Base-by-base conservation (phyloP, 2,888 invertebrate genomes). In the Acrobasis suavella region DNA sequence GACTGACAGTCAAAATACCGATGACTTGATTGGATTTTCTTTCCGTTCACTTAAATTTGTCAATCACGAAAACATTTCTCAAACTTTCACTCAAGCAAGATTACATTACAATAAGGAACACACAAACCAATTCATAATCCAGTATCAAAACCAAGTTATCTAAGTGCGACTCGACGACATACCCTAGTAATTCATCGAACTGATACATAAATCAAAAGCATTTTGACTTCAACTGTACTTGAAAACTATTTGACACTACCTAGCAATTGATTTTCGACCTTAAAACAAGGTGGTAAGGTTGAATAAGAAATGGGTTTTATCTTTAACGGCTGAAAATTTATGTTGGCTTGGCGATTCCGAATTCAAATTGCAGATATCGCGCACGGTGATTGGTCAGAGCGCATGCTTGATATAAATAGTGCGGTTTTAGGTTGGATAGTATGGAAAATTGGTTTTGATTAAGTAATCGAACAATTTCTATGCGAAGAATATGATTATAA, bases 351-450 rank as follows among this genome's bases (percentile, higher is more conserved):
- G 80, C 82, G 76, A 83, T 87, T 87, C 84, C 83, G 82, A 90
- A 89, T 89, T 89, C 89, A 88, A 89, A 90, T 88, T 86, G 89
- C 84, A 81, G 82, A 82, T 87, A 89, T 89, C 86, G 75, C 70
- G 81, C 78, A 79, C 84, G 82, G 87, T 86, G 91, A 91, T 91
- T 89, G 91, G 91, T 87, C 88, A 84, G 90, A 82, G 85, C 85
- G 82, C 86, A 56, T 56, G 84, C 78, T 82, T 82, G 87, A 86
- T 89, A 91, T 87, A 89, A 91, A 91, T 91, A 87, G 91, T 87
- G 90, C 77, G 90, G 90, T 89, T 77, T 73, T 56, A 22, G 50
- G 49, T 59, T 37, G 58, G 37, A n/a, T 59, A 59, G 58, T 37
- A 50, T 59, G 50, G 58, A 59, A 0, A 16, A 15, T 17, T 56